A percentile compares a stretch with the other conserved stretches of the same genome.
Conservation (phyloP, 2,113 vertebrate species). For the Lampris megalopsis region DNA sequence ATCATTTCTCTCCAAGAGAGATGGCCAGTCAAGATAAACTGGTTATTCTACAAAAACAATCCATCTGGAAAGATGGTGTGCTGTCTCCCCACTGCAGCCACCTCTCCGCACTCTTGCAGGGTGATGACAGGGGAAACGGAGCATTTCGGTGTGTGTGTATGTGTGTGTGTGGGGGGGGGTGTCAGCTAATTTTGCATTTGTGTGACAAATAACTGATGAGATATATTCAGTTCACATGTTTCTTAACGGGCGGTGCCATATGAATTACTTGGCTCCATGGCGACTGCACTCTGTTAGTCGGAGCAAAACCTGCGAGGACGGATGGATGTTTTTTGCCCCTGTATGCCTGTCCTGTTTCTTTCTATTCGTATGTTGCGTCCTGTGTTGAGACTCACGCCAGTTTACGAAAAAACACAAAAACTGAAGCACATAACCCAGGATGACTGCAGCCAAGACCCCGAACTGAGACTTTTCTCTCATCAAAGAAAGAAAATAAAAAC, state of each 20-base stretch:
- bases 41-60: constrained; percentile 80
- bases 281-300: no score
- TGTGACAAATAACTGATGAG: background rate
- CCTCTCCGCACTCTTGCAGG: constrained; percentile 44
- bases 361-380: no score
- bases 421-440: constrained; percentile 26
- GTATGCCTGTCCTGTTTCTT: background rate
- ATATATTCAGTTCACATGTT: background rate
- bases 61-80: constrained; percentile 72
- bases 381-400: constrained; percentile 1
- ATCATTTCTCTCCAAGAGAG: constrained; percentile 79
- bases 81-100: constrained; percentile 50
- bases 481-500: constrained; percentile 31
- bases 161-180: constrained; percentile 24
- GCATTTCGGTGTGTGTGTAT: constrained; percentile 17
- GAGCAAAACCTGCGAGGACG: constrained; percentile 1
- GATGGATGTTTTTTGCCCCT: constrained; percentile 5
- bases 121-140: constrained; percentile 58
- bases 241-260: background rate
- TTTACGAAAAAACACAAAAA: no score
- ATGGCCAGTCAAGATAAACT: constrained; percentile 76
- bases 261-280: background rate
- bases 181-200: constrained; percentile 11
- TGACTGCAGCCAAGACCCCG: constrained; percentile 25
- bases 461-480: constrained; percentile 20